phyloP scores from a whole-genome alignment of 64 coral and sea anemone genomes.

The Dendronephthya gigantea region DNA sequence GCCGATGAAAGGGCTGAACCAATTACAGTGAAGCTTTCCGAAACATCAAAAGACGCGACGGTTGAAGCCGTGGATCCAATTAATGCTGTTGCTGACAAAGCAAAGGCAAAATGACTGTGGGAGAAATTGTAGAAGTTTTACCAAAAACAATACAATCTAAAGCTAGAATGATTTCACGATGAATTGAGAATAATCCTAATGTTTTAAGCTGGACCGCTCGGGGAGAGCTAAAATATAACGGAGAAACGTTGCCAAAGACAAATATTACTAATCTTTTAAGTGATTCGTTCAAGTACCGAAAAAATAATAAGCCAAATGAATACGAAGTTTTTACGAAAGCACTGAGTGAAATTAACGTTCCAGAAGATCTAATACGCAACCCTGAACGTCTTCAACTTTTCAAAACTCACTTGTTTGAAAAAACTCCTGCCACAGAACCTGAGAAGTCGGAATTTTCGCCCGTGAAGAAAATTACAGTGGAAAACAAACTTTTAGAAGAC shows the following conservation, averaged over 20 bases:
- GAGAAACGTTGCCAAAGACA: background rate
- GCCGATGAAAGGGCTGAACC: background rate
- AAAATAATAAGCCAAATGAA: constrained; percentile 9
- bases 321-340: constrained; percentile 14
- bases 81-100: background rate
- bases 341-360: constrained; percentile 4
- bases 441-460: background rate
- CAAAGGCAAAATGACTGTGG: background rate
- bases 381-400: background rate
- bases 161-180: constrained; percentile 20
- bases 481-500: too few relatives aligned
- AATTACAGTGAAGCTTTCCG: background rate
- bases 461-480: background rate
- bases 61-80: background rate
- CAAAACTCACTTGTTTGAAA: background rate
- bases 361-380: constrained; percentile 8
- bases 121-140: constrained; percentile 4
- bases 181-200: constrained; percentile 19
- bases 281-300: constrained; percentile 2
- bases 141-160: constrained; percentile 30
- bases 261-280: constrained; percentile 18
- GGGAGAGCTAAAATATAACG: constrained; percentile 18
- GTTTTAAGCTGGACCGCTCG: background rate
- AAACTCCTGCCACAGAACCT: background rate
- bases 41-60: background rate